Evolutionary conservation across 2,113 vertebrate genomes (phyloP).

Genomic region (Gymnogyps californianus): DNA sequence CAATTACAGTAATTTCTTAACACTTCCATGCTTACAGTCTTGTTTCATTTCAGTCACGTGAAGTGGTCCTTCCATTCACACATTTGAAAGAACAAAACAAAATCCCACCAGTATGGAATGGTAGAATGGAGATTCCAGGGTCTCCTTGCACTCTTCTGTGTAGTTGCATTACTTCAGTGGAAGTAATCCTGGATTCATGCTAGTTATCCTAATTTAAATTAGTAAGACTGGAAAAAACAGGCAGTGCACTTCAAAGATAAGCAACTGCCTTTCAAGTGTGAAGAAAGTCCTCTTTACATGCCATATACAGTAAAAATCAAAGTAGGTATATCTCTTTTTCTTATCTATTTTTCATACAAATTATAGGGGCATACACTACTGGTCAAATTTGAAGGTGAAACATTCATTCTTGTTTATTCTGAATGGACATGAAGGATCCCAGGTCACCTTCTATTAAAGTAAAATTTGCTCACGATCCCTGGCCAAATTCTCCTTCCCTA

Average conservation of each 20-base stretch:
- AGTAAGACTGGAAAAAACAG: neutral
- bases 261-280: neutral
- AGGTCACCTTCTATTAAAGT: neutral
- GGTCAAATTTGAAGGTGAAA: neutral
- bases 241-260: neutral
- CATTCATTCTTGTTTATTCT: neutral
- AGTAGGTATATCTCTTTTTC: neutral
- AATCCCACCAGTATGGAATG: neutral
- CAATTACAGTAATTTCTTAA: neutral
- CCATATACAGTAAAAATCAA: neutral
- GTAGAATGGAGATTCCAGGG: neutral
- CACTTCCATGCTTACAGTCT: neutral
- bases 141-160: neutral
- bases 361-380: neutral
- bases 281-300: neutral
- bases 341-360: neutral
- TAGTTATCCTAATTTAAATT: neutral
- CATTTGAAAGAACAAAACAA: neutral
- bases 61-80: neutral
- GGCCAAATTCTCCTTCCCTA: neutral
- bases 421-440: neutral
- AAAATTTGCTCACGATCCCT: neutral
- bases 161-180: neutral
- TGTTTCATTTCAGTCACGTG: neutral
- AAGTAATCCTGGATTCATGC: neutral